These are phyloP conservation scores for Gavia stellata DNA, from an alignment of 2,113 vertebrate genomes.

Conservation along the genomic window DNA sequence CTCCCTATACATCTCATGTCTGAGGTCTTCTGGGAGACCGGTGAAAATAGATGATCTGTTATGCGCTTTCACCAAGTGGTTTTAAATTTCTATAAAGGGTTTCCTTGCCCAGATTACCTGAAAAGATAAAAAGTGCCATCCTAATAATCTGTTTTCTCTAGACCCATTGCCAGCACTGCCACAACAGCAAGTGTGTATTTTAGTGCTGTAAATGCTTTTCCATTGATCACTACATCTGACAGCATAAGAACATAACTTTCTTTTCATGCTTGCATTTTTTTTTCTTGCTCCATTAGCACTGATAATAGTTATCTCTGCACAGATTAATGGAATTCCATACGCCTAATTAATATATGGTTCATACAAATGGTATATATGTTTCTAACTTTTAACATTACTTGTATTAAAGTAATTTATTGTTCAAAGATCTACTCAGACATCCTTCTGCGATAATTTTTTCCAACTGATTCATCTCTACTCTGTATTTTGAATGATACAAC, in stretches of 20 bases:
- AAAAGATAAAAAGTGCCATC: neutral
- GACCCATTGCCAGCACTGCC: neutral
- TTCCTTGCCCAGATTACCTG: neutral
- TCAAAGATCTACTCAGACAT: neutral
- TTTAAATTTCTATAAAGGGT: neutral
- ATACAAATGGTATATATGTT: neutral
- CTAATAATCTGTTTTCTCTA: neutral
- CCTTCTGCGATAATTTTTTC: neutral
- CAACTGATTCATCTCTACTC: neutral
- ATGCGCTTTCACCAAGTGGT: neutral
- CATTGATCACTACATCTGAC: neutral
- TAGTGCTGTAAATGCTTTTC: neutral
- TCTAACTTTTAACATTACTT: neutral
- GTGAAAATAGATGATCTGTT: neutral
- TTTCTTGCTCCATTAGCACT: neutral
- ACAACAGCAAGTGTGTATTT: neutral
- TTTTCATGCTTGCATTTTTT: neutral
- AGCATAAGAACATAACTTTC: neutral
- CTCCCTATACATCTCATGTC: neutral
- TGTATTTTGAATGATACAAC: neutral
- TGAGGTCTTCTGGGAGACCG: neutral
- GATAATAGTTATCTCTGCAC: neutral
- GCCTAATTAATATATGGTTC: neutral
- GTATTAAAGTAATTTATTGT: neutral
- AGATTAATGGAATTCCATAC: neutral